A percentile compares a stretch with the other conserved stretches of the same genome.
Conservation (phyloP, 2,113 vertebrate species). For the Rhinolophus sinicus region DNA sequence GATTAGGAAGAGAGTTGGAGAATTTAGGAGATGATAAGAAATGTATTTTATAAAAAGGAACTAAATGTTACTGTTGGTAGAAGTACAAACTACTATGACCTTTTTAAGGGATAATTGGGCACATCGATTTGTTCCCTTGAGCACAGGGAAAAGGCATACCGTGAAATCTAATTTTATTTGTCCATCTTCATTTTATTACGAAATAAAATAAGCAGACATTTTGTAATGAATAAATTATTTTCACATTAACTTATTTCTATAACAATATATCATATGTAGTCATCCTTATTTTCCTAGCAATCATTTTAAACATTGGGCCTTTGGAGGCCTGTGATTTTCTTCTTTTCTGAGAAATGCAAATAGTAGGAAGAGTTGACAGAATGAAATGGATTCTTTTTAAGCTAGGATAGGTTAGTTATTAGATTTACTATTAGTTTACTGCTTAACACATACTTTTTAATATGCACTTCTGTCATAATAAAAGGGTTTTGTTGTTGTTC, state of each 20-base stretch:
- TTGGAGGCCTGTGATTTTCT: background rate
- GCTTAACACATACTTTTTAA: background rate
- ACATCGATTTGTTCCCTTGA: background rate
- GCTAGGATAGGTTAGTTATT: background rate
- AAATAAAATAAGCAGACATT: background rate
- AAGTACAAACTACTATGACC: background rate
- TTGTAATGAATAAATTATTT: background rate
- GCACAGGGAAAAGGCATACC: background rate
- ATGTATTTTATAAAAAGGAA: background rate
- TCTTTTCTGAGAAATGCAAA: conserved; percentile 13
- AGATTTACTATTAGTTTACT: background rate
- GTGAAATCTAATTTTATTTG: conserved; percentile 24
- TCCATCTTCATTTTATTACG: conserved; percentile 20
- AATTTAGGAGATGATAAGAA: background rate
- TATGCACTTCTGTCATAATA: background rate
- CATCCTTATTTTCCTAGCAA: background rate
- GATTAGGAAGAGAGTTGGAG: background rate
- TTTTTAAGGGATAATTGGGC: background rate
- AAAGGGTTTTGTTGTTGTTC: background rate
- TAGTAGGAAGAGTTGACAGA: background rate
- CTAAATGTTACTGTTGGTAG: background rate
- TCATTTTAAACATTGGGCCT: background rate
- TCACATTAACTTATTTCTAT: background rate
- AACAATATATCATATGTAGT: background rate
- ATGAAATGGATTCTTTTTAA: background rate